A percentile compares a stretch with the other conserved stretches of the same genome.
phyloP scores from a whole-genome alignment of 1,140 invertebrate species.

The Drosophila sp. region DNA sequence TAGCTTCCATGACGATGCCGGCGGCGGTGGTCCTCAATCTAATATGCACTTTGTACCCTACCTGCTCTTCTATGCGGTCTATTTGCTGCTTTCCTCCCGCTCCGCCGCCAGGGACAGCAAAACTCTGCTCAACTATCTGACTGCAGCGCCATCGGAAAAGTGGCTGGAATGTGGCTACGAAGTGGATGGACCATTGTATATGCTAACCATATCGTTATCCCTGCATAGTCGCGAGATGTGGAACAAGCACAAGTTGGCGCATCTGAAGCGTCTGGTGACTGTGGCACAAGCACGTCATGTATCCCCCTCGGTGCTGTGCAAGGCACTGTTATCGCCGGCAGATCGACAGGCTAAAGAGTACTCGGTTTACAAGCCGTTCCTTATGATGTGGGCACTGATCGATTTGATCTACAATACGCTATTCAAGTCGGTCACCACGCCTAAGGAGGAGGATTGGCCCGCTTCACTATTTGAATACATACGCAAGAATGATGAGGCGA shows the following conservation, averaged over 20 bases:
- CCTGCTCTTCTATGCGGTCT: constrained; percentile 96
- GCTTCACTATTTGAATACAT: constrained; percentile 95
- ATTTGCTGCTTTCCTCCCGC: constrained; percentile 87
- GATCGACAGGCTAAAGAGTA: constrained; percentile 89
- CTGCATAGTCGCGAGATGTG: constrained; percentile 90
- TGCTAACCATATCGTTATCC: constrained; percentile 91
- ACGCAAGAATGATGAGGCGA: constrained; percentile 95
- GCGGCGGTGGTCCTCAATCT: constrained; percentile 97
- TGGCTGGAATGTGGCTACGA: constrained; percentile 94
- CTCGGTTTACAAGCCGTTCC: constrained; percentile 92
- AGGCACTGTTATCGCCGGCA: constrained; percentile 84
- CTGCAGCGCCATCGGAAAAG: constrained; percentile 86
- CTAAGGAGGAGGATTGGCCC: constrained; percentile 93
- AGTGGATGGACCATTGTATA: constrained; percentile 95
- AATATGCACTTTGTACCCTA: constrained; percentile 99
- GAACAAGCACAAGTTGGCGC: constrained; percentile 88
- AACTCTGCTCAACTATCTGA: constrained; percentile 89
- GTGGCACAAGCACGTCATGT: constrained; percentile 91
- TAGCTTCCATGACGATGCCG: constrained; percentile 98
- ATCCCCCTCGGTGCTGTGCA: constrained; percentile 86
- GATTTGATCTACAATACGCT: constrained; percentile 90
- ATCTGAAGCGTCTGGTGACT: constrained; percentile 92
- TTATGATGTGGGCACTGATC: constrained; percentile 93
- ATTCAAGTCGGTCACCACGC: constrained; percentile 90
- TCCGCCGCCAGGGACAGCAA: constrained; percentile 89